These are phyloP conservation scores for Drosophila gunungcola DNA, from an alignment of 1,140 invertebrate species.

Conservation along the genomic window DNA sequence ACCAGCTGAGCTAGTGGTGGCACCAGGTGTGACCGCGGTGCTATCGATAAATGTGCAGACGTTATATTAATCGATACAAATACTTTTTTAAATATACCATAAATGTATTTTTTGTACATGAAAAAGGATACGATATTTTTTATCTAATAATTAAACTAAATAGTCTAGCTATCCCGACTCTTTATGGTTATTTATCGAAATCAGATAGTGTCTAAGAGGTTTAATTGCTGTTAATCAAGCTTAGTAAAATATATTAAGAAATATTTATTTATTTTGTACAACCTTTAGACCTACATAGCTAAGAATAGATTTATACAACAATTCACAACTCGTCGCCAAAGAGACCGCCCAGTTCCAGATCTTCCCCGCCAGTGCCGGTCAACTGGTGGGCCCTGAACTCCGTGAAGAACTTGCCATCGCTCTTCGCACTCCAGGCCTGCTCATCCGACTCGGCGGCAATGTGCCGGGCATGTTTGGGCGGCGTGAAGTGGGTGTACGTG, in stretches of 20 bases:
- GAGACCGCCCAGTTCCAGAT: constrained; percentile 53
- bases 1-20: too few relatives aligned
- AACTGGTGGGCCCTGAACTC: constrained; percentile 62
- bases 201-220: too few relatives aligned
- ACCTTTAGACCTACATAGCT: neutral
- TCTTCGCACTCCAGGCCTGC: constrained; percentile 49
- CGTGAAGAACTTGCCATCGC: constrained; percentile 75
- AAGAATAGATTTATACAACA: neutral
- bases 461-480: constrained; percentile 58
- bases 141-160: too few relatives aligned
- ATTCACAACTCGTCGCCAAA: constrained; percentile 51
- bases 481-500: constrained; percentile 64
- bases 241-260: too few relatives aligned
- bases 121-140: too few relatives aligned
- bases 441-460: constrained; percentile 48
- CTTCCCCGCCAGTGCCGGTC: constrained; percentile 29
- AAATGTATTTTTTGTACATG: too few relatives aligned
- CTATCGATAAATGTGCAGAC: neutral
- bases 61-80: too few relatives aligned
- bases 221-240: too few relatives aligned
- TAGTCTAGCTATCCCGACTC: too few relatives aligned
- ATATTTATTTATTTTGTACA: neutral
- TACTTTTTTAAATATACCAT: too few relatives aligned
- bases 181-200: too few relatives aligned
- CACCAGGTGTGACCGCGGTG: too few relatives aligned